A percentile compares a stretch with the other conserved stretches of the same genome.
phyloP scores from a whole-genome alignment of 2,113 vertebrate species.

The Physeter macrocephalus region DNA sequence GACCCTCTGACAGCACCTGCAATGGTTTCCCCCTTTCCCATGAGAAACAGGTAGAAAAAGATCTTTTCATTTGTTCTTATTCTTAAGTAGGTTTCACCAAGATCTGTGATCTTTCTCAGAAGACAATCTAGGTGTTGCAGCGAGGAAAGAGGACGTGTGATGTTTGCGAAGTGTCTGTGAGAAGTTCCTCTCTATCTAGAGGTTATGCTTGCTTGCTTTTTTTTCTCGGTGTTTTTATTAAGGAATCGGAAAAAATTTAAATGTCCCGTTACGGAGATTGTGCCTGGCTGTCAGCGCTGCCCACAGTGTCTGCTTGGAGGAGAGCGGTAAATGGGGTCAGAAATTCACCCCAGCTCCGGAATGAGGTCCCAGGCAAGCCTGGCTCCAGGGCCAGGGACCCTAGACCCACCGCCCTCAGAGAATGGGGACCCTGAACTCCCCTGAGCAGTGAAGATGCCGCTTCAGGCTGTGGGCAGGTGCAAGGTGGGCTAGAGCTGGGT shows the following conservation, averaged over 20 bases:
- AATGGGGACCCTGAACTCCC: not conserved
- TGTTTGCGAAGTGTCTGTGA: not conserved
- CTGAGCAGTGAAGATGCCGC: not conserved
- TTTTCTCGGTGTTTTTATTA: slow-evolving; percentile 13
- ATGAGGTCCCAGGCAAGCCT: not conserved
- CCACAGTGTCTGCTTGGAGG: not conserved
- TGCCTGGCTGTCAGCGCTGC: not conserved
- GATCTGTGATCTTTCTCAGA: slow-evolving; percentile 66
- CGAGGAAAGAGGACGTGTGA: not conserved
- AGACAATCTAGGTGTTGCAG: slow-evolving; percentile 32
- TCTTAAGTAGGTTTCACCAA: slow-evolving; percentile 16
- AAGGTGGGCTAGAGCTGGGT: not conserved
- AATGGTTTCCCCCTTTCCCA: not conserved
- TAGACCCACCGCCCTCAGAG: not conserved
- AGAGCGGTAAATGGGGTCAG: not conserved
- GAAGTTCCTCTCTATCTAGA: not conserved
- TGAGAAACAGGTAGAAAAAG: slow-evolving; percentile 31
- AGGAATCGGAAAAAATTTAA: not conserved
- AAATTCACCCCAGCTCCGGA: not conserved
- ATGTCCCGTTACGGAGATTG: not conserved
- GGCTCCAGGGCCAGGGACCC: not conserved
- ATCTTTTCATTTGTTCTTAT: not conserved
- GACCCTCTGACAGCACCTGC: not conserved
- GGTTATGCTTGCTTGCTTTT: not conserved
- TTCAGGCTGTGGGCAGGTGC: not conserved